Percentiles rank a stretch among this genome's conserved stretches.
Evolutionary conservation across 2,797 vertebrate genomes (phyloP).

Genomic region (Leptodactylus fallax): DNA sequence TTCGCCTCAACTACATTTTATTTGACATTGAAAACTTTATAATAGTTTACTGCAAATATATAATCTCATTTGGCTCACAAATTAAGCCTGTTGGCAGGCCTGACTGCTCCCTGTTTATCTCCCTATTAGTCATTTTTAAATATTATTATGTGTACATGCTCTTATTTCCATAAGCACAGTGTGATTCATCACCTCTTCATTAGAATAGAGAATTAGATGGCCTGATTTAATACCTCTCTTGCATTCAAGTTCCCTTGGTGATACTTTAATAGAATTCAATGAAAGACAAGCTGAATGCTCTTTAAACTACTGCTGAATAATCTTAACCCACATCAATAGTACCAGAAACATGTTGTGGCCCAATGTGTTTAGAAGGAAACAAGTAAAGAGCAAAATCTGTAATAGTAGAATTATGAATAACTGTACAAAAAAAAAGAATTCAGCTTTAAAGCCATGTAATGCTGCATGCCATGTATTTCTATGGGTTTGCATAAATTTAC

Average conservation of each 20-base stretch:
- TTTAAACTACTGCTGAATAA: background rate
- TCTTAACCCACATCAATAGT: background rate
- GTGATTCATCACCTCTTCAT: slow-evolving; percentile 42
- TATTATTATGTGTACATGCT: slow-evolving; percentile 39
- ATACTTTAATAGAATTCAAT: slow-evolving; percentile 32
- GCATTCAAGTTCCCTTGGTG: slow-evolving; percentile 12
- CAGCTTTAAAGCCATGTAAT: too few relatives aligned
- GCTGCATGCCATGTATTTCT: too few relatives aligned
- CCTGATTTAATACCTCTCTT: slow-evolving; percentile 24
- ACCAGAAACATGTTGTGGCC: background rate
- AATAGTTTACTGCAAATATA: too few relatives aligned
- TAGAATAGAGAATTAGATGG: slow-evolving; percentile 33
- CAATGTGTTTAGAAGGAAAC: background rate
- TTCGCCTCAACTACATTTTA: background rate
- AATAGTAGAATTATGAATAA: too few relatives aligned
- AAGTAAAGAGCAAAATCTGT: too few relatives aligned
- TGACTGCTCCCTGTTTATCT: slow-evolving; percentile 11
- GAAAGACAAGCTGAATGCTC: slow-evolving; percentile 27
- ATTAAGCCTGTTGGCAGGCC: background rate
- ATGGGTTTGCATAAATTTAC: too few relatives aligned
- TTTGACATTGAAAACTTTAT: slow-evolving; percentile 10
- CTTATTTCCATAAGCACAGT: slow-evolving; percentile 40
- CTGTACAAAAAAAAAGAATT: background rate
- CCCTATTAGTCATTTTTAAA: slow-evolving; percentile 39
- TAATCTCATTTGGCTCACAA: background rate